These are phyloP conservation scores for Cerastoderma edule DNA, from an alignment of 2,888 invertebrate species.

Conservation along the genomic window DNA sequence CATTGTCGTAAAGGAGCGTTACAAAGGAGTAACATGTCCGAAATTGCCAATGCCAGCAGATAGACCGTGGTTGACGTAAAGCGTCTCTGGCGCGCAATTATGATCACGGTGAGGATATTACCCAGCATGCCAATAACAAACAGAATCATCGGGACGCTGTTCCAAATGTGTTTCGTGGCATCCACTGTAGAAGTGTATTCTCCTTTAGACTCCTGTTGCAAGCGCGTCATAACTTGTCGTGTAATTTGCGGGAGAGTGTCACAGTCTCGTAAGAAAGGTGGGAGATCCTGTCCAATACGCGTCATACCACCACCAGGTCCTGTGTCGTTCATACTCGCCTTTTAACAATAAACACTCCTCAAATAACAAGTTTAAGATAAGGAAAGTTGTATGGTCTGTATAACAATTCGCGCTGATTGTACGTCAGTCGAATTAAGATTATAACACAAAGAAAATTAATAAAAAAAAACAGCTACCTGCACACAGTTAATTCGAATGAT, in stretches of 20 bases:
- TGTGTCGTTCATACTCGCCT: too few species aligned
- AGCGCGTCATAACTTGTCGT: neutral
- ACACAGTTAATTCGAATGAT: too few species aligned
- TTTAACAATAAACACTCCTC: too few species aligned
- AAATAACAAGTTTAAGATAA: too few species aligned
- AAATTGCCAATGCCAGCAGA: conserved; percentile 31
- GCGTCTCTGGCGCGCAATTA: conserved; percentile 29
- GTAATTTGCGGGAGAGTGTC: conserved; percentile 9
- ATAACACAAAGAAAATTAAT: too few species aligned
- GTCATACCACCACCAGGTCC: too few species aligned
- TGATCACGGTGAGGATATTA: conserved; percentile 64
- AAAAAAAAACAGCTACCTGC: too few species aligned
- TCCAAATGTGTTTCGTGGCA: conserved; percentile 46
- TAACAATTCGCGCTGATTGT: too few species aligned
- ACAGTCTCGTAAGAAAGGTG: conserved; percentile 9
- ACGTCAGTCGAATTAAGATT: too few species aligned
- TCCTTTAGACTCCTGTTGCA: conserved; percentile 1
- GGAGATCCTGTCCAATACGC: too few species aligned
- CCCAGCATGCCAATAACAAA: conserved; percentile 70
- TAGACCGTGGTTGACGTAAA: conserved; percentile 37
- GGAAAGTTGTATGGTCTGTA: too few species aligned
- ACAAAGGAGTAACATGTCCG: conserved; percentile 36
- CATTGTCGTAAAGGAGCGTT: conserved; percentile 41
- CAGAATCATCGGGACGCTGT: conserved; percentile 64
- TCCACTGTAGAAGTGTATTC: neutral